Evolutionary conservation across 2,797 vertebrate species (phyloP), one percentile per base, ranked within the genome.

Genomic region (Oceanodroma leucorhoa): DNA sequence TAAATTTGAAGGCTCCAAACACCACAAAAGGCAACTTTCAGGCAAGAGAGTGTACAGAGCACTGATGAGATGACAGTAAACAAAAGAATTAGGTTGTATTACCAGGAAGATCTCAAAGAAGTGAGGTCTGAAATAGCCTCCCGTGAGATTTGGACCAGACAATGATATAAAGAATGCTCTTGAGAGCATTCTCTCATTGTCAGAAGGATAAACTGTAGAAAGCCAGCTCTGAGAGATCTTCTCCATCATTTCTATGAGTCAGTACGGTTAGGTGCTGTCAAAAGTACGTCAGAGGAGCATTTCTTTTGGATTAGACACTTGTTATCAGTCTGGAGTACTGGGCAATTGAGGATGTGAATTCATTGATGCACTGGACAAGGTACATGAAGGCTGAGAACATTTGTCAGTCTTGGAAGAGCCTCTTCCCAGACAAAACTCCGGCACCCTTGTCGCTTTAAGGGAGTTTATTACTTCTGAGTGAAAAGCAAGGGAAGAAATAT

Each of bases 381-480:
- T 14, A 8, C 41, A 1, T 2, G 41, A 22, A 79, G 77, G 77
- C 86, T 84, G 89, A 76, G 50, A 50, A 61, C 62, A 23, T 96
- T 89, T 84, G 92, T 93, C 89, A 95, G 62, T 15, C 83, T 11
- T 23, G 50, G 54, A 73, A 65, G 73, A 94, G 89, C 57, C 62
- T 84, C 77, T 90, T 32, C 48, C 77, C 27, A 1, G 62, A n/a
- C 34, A 57, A 23, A 87, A 53, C 73, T 32, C 46, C 0, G 0
- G n/a, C 43, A 27, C 34, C 7, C 19, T 43, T 43, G 62, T 61
- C 38, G 2, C 81, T 84, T 62, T 34, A 43, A 65, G 70, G 62
- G 58, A 79, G 61, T 94, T 94, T 92, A 93, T 92, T 87, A 16
- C 65, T 65, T n/a, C 78, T 46, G 54, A 9, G 89, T 62, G 95